Evolutionary conservation across 2,113 vertebrate species (phyloP).

Genomic region (Aptenodytes patagonicus): DNA sequence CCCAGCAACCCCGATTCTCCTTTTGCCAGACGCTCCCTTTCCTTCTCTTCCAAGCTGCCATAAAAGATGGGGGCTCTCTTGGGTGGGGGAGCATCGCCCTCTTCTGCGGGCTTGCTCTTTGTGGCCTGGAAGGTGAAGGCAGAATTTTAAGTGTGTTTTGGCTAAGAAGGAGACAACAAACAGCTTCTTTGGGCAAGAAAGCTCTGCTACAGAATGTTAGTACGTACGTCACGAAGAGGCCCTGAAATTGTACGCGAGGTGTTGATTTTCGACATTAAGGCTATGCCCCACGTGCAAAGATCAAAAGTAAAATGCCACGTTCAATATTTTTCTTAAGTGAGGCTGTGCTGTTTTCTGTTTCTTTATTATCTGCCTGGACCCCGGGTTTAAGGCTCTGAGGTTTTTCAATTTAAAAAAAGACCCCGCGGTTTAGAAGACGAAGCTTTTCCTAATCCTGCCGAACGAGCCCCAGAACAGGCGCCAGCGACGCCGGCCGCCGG

Average conservation of each 20-base stretch:
- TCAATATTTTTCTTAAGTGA: background rate
- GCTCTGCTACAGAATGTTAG: no score
- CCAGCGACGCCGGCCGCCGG: fast-evolving
- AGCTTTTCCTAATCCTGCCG: no score
- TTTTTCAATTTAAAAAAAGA: no score
- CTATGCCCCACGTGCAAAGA: fast-evolving
- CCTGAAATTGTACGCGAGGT: fast-evolving
- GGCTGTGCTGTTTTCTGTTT: fast-evolving
- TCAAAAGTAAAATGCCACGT: fast-evolving
- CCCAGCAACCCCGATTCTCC: constrained; percentile 66
- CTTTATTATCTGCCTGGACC: fast-evolving
- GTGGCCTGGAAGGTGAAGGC: constrained; percentile 37
- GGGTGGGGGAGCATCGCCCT: constrained; percentile 74
- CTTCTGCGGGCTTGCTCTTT: constrained; percentile 79
- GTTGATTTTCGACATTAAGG: fast-evolving
- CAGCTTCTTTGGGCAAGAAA: background rate
- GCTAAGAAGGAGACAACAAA: background rate
- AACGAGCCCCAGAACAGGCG: background rate
- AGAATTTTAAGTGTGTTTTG: background rate
- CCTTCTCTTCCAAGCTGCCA: constrained; percentile 94
- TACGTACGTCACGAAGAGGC: fast-evolving
- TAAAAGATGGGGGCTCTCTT: constrained; percentile 91
- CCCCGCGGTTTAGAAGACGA: no score
- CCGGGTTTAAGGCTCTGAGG: background rate
- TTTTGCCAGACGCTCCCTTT: constrained; percentile 82